Base-by-base conservation (phyloP, 2,888 invertebrate genomes). In the Zelleria hepariella region DNA sequence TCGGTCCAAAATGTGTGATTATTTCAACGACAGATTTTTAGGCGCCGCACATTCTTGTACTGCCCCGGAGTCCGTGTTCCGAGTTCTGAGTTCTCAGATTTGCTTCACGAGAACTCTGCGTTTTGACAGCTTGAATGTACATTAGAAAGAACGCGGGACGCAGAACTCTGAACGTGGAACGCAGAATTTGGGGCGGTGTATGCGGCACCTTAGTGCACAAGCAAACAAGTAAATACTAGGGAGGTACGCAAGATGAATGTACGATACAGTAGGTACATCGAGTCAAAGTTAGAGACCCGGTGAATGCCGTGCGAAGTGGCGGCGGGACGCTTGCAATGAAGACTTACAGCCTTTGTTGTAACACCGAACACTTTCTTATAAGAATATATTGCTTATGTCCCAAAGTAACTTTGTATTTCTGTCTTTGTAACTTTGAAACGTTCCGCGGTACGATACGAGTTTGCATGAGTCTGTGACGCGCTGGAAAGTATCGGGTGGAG, bases 371-470 rank as follows among this genome's bases (percentile, higher is more conserved):
- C 75, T 76, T 76, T 75, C 75, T 81, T 80, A 82, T 77, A 77
- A 80, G 78, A 79, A 84, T 83, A 80, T 84, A 83, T 82, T 73
- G 78, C 75, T 69, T 69, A 69, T 67, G 66, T 67, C 68, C 62
- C 67, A 66, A 72, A 72, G 68, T 74, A 51, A 58, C 58, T 58
- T 58, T 58, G 51, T 42, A 27, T 58, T 57, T 48, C 56, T 72
- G 62, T 63, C 59, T 59, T 60, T 49, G 57, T 55, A 56, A 62
- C 48, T 61, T 57, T 56, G 58, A 62, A 58, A 21, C 61, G 49
- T 27, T 60, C 27, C 58, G 58, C 56, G 57, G 32, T 55, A 60
- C 58, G 15, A 47, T 48, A 23, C 8, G n/a, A 55, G 42, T 56
- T 56, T 42, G 32, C 42, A 56, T 54, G 23, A 25, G 26, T 25